Percentiles rank a stretch among this genome's conserved stretches.
Conservation (phyloP, 2,888 invertebrate species). For the Xestia ashworthii region DNA sequence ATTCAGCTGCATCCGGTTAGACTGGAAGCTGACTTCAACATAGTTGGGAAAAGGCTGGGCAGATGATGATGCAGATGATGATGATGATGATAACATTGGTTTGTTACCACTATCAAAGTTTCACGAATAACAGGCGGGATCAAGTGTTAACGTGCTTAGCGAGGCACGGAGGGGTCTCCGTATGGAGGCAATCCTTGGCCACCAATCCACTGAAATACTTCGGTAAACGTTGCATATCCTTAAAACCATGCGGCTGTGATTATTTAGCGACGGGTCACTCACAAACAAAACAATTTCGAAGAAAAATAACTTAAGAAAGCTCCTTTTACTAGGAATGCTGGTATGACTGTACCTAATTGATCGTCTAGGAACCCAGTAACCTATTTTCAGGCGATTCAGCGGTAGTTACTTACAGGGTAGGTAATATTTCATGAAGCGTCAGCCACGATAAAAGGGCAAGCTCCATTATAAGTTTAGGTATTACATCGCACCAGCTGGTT, state of each 20-base stretch:
- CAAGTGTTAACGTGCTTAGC: not conserved
- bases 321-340: not conserved
- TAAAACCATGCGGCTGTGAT: not conserved
- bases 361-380: constrained; percentile 18
- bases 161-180: not conserved
- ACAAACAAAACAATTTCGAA: not conserved
- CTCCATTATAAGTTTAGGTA: constrained; percentile 31
- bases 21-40: no score
- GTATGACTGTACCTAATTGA: constrained; percentile 16
- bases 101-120: not conserved
- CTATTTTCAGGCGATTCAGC: constrained; percentile 21
- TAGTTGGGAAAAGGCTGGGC: no score
- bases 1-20: no score
- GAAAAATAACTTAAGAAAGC: not conserved
- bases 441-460: constrained; percentile 12
- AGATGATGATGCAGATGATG: no score
- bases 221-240: not conserved
- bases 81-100: not conserved
- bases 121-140: not conserved
- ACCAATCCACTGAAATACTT: not conserved
- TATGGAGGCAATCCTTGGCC: not conserved
- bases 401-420: not conserved
- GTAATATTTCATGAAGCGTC: constrained; percentile 38
- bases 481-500: not conserved
- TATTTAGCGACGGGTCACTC: not conserved